Evolutionary conservation across 1,140 invertebrate species (phyloP).

Genomic region (Delia radicum): DNA sequence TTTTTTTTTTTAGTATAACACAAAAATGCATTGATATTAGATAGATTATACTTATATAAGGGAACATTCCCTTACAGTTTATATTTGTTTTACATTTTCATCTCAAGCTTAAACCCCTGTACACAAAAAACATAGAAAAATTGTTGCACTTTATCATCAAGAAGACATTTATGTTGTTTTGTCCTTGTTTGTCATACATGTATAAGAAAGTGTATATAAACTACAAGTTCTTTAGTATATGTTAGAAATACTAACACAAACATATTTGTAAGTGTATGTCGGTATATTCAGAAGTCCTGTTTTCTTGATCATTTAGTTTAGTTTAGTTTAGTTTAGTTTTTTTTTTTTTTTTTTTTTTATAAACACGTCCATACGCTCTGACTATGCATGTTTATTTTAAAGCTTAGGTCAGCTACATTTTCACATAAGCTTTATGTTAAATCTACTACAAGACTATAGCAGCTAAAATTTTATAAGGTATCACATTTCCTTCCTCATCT

Average conservation of each 20-base stretch:
- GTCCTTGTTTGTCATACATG: not conserved
- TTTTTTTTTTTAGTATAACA: not conserved
- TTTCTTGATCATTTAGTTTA: not conserved
- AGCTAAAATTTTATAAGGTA: not conserved
- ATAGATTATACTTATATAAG: not conserved
- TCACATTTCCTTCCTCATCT: too few species aligned
- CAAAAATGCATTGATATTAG: not conserved
- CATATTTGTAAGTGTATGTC: not conserved
- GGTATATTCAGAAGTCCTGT: not conserved
- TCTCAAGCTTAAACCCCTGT: not conserved
- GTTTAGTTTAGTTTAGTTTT: too few species aligned
- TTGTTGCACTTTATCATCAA: conserved; percentile 1
- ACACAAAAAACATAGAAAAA: not conserved
- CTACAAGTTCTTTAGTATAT: not conserved
- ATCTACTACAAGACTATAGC: not conserved
- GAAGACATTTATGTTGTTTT: not conserved
- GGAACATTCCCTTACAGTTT: not conserved
- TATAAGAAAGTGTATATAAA: not conserved
- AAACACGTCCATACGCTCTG: not conserved
- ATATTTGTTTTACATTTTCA: too few species aligned
- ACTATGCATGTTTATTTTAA: conserved; percentile 10
- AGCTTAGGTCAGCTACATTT: conserved; percentile 17
- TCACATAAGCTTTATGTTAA: conserved; percentile 9
- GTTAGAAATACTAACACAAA: not conserved
- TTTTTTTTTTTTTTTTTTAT: not conserved